Percentiles rank a stretch among this genome's conserved stretches.
These are phyloP conservation scores for Cepphus grylle DNA, from an alignment of 2,113 vertebrate species.

Conservation along the genomic window DNA sequence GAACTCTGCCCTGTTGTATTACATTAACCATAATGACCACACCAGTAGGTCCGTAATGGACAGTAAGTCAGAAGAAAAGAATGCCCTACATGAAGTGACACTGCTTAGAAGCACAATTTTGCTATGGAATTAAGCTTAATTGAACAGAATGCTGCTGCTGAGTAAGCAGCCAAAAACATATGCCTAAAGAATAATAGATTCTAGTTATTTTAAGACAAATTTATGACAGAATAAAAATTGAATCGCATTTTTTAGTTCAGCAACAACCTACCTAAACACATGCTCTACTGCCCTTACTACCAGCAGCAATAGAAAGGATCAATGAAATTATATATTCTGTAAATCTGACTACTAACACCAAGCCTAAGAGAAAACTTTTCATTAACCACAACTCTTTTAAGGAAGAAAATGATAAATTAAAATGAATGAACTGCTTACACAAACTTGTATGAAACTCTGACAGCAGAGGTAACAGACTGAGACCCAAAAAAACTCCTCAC, in stretches of 20 bases:
- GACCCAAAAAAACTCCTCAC: background rate
- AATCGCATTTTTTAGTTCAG: background rate
- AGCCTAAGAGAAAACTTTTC: background rate
- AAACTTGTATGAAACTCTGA: constrained; percentile 19
- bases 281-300: background rate
- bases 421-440: background rate
- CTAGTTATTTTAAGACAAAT: background rate
- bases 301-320: background rate
- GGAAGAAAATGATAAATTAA: background rate
- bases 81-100: background rate
- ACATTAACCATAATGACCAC: background rate
- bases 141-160: background rate
- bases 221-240: background rate
- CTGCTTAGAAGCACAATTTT: background rate
- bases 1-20: background rate
- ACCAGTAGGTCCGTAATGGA: background rate
- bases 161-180: background rate
- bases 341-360: background rate
- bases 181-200: background rate
- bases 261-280: background rate
- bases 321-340: background rate
- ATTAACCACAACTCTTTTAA: constrained; percentile 35
- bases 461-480: constrained; percentile 16
- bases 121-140: background rate
- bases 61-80: background rate